Evolutionary conservation across 2,888 invertebrate species (phyloP), one percentile per base, ranked within the genome.

Genomic region (Trissolcus japonicus): DNA sequence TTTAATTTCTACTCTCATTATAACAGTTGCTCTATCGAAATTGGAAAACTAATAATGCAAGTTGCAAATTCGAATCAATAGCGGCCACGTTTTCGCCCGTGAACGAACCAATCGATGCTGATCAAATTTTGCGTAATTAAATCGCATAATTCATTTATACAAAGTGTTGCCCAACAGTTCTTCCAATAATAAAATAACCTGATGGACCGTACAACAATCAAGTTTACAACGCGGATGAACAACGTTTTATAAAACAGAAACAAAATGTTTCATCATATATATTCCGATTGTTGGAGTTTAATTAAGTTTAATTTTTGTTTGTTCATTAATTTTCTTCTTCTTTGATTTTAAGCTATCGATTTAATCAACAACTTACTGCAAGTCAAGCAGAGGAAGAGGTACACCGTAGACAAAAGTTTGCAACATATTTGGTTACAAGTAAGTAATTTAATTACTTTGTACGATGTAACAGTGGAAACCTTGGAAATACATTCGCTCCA

Each of bases 361-460:
- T 92, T 99, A 83, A 99, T 99, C 86, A 98, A 96, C 90, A 98
- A 98, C 91, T 91, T 99, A 84, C 92, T 99, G 76, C 98, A 99
- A 94, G 99, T 97, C 80, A 97, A 97, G 90, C 96, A 96, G 88
- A 93, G 98, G 84, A 98, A 98, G 90, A 93, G 98, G 21, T 97
- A 94, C 86, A 97, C 98, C 0, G 98, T 98, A 67, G 98, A 98
- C 91, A 99, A 99, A 91, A 96, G 98, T 72, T 92, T 98, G 79
- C 92, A 94, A 83, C 99, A 99, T 90, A 93, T 94, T 82, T 99
- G 99, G 98, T 92, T 99, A 81, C 98, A 99, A 93, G 97, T 94
- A 89, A 88, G 84, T 74, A 53, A 35, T 29, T 60, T n/a, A 19
- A 41, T 57, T 46, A 35, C 7, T 35, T 55, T 56, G 40, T 40